Evolutionary conservation across 2,888 invertebrate species (phyloP).

Genomic region (Seira musarum): DNA sequence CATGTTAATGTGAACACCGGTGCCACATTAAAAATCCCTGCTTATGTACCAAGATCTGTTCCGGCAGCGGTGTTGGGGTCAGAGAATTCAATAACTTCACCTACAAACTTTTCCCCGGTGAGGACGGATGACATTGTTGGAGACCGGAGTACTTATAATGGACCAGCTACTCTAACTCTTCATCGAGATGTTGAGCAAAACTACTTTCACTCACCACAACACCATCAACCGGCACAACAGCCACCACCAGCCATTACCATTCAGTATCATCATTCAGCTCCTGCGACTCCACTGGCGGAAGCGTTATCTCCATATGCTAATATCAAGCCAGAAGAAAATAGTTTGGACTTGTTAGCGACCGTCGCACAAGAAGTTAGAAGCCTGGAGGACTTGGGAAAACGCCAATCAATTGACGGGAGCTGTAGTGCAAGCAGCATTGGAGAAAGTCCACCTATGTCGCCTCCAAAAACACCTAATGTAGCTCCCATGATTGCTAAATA

Average conservation of each 20-base stretch:
- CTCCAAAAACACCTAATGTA: slow-evolving; percentile 31
- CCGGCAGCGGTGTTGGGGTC: no score
- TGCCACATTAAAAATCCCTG: slow-evolving; percentile 32
- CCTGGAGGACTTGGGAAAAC: slow-evolving; percentile 58
- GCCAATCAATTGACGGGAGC: slow-evolving; percentile 46
- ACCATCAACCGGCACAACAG: slow-evolving; percentile 2
- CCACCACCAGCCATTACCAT: slow-evolving; percentile 43
- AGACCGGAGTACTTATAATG: slow-evolving; percentile 22
- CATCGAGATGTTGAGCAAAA: slow-evolving; percentile 39
- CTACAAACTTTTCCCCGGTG: background rate
- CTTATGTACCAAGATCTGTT: slow-evolving; percentile 39
- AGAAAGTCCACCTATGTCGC: slow-evolving; percentile 54
- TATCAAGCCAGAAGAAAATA: slow-evolving; percentile 58
- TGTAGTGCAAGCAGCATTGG: slow-evolving; percentile 48
- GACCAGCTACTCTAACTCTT: slow-evolving; percentile 47
- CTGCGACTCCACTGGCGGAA: slow-evolving; percentile 44
- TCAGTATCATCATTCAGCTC: slow-evolving; percentile 51
- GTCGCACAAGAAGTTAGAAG: slow-evolving; percentile 68
- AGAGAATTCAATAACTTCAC: no score
- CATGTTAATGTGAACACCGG: background rate
- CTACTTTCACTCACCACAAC: background rate
- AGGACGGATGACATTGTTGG: slow-evolving; percentile 32
- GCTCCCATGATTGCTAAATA: slow-evolving; percentile 8
- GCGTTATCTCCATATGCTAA: slow-evolving; percentile 22
- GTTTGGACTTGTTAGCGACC: slow-evolving; percentile 67